Evolutionary conservation across 2,888 invertebrate species (phyloP), one percentile per base, ranked within the genome.

Genomic region (Archips crataeganus): DNA sequence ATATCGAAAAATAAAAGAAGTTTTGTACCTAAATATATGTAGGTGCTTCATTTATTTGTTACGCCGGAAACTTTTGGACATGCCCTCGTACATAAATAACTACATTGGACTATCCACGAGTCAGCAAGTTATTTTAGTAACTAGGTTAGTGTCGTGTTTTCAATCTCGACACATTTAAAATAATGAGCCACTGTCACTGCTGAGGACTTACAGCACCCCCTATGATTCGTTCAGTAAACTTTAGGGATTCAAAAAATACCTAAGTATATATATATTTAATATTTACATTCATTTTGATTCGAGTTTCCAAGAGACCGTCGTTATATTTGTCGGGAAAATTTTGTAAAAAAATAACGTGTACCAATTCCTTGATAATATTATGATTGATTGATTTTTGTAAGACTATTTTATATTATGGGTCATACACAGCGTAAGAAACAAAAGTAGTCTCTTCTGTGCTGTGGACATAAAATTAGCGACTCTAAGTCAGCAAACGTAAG

Each of bases 91-190:
- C 32, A 49, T 3, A 34, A 64, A 64, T 49, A 64, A 64, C 60
- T 13, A 2, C 13, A 59, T 54, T 39, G 15, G 39, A 39, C 47
- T 47, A 49, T 64, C 49, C 49, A 64, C 64, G 34, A 64, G 34
- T 34, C 49, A 49, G 47, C 3, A 34, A 49, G 47, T 64, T 64
- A 64, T 64, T 64, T 64, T 64, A 49, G 34, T 32, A 64, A 64
- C 13, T 64, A 49, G 64, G 64, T 64, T 64, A 63, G 63, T 62
- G 10, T 9, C 15, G 45, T 62, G 62, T 15, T n/a, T 47, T 64
- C 42, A 62, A 63, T 47, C 15, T 47, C 49, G 6, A 49, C 13
- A 47, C 11, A 59, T 32, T 59, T 5, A 4, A 34, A 8, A 11
- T 57, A 59, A 32, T 23, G 10, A 51, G 59, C 32, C 11, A 32